Evolutionary conservation across 2,113 vertebrate species (phyloP).

Genomic region (Microcebus lehilahytsara): DNA sequence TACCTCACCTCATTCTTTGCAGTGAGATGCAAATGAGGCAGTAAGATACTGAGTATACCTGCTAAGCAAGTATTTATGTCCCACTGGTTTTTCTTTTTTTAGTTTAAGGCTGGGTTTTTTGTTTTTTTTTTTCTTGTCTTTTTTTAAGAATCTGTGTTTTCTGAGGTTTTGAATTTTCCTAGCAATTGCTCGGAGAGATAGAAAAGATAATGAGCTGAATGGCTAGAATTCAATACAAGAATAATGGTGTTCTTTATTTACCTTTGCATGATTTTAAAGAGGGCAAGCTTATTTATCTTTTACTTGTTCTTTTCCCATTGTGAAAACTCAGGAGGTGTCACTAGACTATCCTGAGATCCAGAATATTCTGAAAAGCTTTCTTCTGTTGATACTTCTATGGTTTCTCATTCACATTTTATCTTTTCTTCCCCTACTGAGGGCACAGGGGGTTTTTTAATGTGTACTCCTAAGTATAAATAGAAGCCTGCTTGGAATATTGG

Average conservation of each 20-base stretch:
- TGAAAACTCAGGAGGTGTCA: slow-evolving; percentile 19
- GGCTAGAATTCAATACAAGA: slow-evolving; percentile 42
- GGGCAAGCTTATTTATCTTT: slow-evolving; percentile 30
- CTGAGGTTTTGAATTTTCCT: slow-evolving; percentile 70
- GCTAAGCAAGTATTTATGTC: slow-evolving; percentile 12
- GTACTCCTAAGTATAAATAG: neutral
- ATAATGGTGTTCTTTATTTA: slow-evolving; percentile 62
- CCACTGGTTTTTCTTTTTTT: slow-evolving; percentile 19
- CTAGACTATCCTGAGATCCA: neutral
- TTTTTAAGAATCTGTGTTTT: neutral
- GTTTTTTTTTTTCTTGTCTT: neutral
- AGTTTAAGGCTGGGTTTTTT: neutral
- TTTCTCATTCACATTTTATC: slow-evolving; percentile 33
- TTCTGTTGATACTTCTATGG: neutral
- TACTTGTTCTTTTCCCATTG: slow-evolving; percentile 11
- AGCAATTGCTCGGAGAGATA: slow-evolving; percentile 58
- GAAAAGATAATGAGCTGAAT: slow-evolving; percentile 64
- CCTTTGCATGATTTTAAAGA: slow-evolving; percentile 57
- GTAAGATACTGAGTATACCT: neutral
- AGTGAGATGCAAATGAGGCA: slow-evolving; percentile 44
- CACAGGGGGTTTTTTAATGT: neutral
- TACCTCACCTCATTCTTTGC: slow-evolving; percentile 42
- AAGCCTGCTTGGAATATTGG: neutral
- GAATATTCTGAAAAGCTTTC: slow-evolving; percentile 33
- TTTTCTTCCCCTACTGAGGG: neutral